Base-by-base conservation (phyloP, 2,888 invertebrate species). In the Caenorhabditis sp. region DNA sequence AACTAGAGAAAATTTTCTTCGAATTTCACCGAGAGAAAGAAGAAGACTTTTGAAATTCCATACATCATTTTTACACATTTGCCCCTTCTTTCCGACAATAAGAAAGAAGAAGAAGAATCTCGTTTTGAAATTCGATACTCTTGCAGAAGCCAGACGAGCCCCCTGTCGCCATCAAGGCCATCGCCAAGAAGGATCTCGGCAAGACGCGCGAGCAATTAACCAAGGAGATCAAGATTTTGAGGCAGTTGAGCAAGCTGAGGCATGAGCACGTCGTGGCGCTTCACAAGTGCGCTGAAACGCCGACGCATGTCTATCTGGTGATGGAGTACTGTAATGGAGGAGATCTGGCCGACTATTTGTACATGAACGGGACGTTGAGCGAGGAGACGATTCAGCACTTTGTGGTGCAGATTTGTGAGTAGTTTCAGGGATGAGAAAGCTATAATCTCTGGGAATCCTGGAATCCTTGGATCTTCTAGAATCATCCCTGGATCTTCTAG, bases 291-390 rank as follows among this genome's bases (percentile, higher is more conserved):
- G 97, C 97, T 94, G 98, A 99, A 94, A 96, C 97, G 80, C 94
- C 95, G 86, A 95, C 96, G 90, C 96, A 97, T 94, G 98, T 99
- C 88, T 97, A 95, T 94, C 95, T 99, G 91, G 97, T 99, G 91
- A 99, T 98, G 98, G 98, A 99, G 95, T 91, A 80, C 93, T 99
- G 99, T 94, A 99, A 99, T 94, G 98, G 98, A 66, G 98, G 99
- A 26, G 99, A 99, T 94, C 94, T 99, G 93, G 97, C 98, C 26
- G 99, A 99, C 94, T 99, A 98, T 94, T 94, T 99, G 88, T 95
- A 95, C 92, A 95, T 95, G 59, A 97, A 97, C 94, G 96, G 97
- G 80, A 97, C 97, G 61, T 94, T 99, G 56, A 97, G 97, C 93
- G 99, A 99, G 94, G 96, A 97, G 93, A 98, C 98, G 7, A 98